Evolutionary conservation across 2,888 invertebrate species (phyloP), one percentile per base, ranked within the genome.

Genomic region (Acanthosepion lycidas): DNA sequence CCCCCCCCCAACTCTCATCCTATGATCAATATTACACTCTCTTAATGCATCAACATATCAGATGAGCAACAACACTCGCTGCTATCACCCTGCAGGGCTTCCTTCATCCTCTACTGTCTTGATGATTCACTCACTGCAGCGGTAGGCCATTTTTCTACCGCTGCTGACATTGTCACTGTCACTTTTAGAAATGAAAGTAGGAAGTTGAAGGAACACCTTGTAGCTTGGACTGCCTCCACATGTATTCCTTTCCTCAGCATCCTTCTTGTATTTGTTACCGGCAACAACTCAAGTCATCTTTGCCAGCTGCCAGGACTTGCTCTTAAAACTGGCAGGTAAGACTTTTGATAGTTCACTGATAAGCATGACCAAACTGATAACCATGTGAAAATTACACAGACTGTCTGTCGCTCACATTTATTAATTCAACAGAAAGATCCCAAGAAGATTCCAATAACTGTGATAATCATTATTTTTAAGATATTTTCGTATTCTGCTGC

Each of bases 121-220:
- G 78, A 78, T 78, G 78, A 78, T n/a, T 78, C 78, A 78, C 78
- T 78, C 15, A n/a, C 78, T 78, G n/a, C 78, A 78, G 78, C n/a
- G 78, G 12, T 78, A 28, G 18, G 33, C n/a, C 78, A 78, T 12
- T n/a, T n/a, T 12, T 78, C 78, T 33, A 78, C 78, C n/a, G 15
- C 78, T 78, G 78, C 78, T 78, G n/a, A 78, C n/a, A 78, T n/a
- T 33, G 9, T 78, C 78, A n/a, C 78, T 33, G 78, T 78, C n/a
- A 78, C 78, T 78, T 78, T 15, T n/a, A 15, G n/a, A n/a, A 78
- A n/a, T 9, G 78, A n/a, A n/a, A n/a, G 78, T 12, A n/a, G 78
- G 78, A n/a, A n/a, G 12, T 12, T 15, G n/a, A 78, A 33, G 78
- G 20, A 78, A 78, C 78, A 78, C 78, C 78, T 78, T 78, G 78